Evolutionary conservation across 2,888 invertebrate genomes (phyloP), one percentile per base, ranked within the genome.

Genomic region (Drosophila rubida): DNA sequence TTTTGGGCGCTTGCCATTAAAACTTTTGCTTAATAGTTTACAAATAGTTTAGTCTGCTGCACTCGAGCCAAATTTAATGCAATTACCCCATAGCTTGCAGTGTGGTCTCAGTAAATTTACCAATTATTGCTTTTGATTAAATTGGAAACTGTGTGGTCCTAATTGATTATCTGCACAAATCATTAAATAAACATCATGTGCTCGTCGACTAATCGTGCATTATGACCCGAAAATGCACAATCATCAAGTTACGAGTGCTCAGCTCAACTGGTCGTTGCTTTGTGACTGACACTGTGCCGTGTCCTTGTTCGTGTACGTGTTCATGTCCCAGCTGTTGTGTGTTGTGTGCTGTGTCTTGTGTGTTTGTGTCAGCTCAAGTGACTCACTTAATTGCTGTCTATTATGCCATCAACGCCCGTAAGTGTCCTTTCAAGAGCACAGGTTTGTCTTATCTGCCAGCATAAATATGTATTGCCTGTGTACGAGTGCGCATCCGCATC

Each of bases 331-430:
- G 69, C 37, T 51, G n/a, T 44, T 77, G 72, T 45, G 25, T 58
- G 16, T 54, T 32, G 54, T 54, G n/a, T n/a, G n/a, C n/a, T n/a
- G n/a, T n/a, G n/a, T n/a, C n/a, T 54, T 32, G 54, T 54, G 54
- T 66, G 73, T 68, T 78, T 83, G 81, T 69, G 81, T 69, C 76
- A 76, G 74, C 84, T 85, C 68, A 72, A 85, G 87, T 80, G 78
- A 60, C 59, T 74, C 80, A 76, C 70, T 85, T 85, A 85, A 85
- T 85, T 85, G 85, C 87, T 78, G 82, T 81, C 87, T 78, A 85
- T 87, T 85, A 85, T 76, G 80, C 74, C 87, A 87, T 82, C 82
- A 85, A 84, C 84, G 87, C 82, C 66, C 74, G 67, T 50, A 63
- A 80, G 83, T 82, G 71, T 71, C 67, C 69, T 66, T 61, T 79